Evolutionary conservation across 2,797 vertebrate species (phyloP), one percentile per base, ranked within the genome.

Genomic region (Lepus townsendii): DNA sequence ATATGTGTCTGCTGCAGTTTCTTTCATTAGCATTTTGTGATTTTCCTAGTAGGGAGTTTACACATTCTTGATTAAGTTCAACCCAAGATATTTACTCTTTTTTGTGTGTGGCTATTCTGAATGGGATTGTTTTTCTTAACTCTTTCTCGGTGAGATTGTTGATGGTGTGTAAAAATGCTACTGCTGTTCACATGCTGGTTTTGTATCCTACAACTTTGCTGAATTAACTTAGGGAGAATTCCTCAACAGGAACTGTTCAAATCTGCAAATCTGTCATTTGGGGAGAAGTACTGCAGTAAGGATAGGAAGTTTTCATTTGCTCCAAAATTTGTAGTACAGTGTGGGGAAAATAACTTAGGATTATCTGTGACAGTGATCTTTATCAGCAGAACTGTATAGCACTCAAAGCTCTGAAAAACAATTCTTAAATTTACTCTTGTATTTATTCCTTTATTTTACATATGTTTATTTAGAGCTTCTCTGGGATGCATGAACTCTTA

Each of bases 221-320:
- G 54, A 5, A 57, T 69, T 9, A 12, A 22, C 0, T n/a, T 27
- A 11, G 42, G n/a, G 57, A 83, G 42, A 73, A 65, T 32, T 73
- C n/a, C 16, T 30, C 5, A 24, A 2, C 27, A 9, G 4, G 0
- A 75, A 63, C 16, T 4, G 22, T 14, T 71, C 16, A 57, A 57
- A 11, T 69, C 78, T 65, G 50, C 27, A 91, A 68, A 80, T 94
- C 86, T 69, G 11, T 95, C 86, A 78, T 82, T 57, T 35, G 16
- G 57, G 47, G 32, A 10, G 42, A 75, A 69, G 65, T n/a, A 50
- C 38, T 54, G 1, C 8, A 66, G 66, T 63, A 72, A 77, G 30
- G 10, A 71, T 42, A 24, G 32, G 80, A 69, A 60, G 50, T 2
- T 57, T 57, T 57, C 7, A 20, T 93, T 35, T 68, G 60, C 50